These are phyloP conservation scores for Diacarnus erythraeanus DNA, from an alignment of 37 sponge, comb jelly and placozoan species.

Conservation along the genomic window DNA sequence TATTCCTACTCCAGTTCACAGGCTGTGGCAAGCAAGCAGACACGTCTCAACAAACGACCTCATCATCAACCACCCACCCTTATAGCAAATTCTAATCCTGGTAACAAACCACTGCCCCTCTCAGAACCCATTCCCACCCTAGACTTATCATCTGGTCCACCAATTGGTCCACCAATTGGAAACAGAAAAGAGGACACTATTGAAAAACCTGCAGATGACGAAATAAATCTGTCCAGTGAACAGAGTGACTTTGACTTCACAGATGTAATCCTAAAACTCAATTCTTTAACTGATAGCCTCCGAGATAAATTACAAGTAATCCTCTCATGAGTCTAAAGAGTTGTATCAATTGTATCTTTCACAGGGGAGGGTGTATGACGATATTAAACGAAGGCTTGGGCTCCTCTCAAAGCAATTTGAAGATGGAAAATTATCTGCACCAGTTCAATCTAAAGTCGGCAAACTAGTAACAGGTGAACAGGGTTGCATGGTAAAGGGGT, in stretches of 20 bases:
- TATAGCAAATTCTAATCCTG: background rate
- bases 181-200: background rate
- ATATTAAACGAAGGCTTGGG: background rate
- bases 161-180: too few relatives aligned
- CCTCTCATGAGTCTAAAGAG: background rate
- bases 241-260: background rate
- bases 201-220: background rate
- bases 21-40: background rate
- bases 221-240: background rate
- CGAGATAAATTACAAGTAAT: background rate
- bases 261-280: background rate
- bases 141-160: too few relatives aligned
- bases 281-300: background rate
- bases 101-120: background rate
- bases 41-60: slow-evolving; percentile 29
- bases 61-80: background rate
- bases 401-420: background rate
- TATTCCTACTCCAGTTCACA: slow-evolving; percentile 28
- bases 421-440: slow-evolving; percentile 2
- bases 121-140: background rate
- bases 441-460: background rate
- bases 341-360: background rate
- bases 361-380: background rate
- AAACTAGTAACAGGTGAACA: background rate
- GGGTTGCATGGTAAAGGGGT: background rate